phyloP scores from a whole-genome alignment of 2,888 invertebrate species.

The Arge pagana region DNA sequence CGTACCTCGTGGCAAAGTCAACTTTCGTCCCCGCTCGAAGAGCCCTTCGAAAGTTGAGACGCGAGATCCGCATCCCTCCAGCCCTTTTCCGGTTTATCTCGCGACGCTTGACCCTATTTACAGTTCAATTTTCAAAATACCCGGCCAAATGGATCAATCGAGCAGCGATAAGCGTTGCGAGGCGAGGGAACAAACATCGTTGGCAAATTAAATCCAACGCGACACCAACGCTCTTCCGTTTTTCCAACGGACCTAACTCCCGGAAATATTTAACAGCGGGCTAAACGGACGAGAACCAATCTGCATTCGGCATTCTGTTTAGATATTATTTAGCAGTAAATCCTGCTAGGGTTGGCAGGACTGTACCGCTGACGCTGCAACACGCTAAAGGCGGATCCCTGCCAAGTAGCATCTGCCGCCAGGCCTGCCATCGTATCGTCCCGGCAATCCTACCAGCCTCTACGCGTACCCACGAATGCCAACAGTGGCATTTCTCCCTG shows the following conservation, averaged over 20 bases:
- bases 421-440: conserved; percentile 8
- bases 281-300: conserved; percentile 19
- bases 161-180: too few species aligned
- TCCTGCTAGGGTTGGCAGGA: conserved; percentile 43
- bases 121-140: too few species aligned
- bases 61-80: too few species aligned
- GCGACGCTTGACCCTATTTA: too few species aligned
- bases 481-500: conserved; percentile 3
- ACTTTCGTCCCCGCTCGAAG: too few species aligned
- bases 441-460: conserved; percentile 17
- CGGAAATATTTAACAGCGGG: conserved; percentile 16
- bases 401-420: conserved; percentile 26
- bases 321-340: conserved; percentile 55
- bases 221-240: too few species aligned
- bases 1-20: too few species aligned
- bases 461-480: conserved; percentile 12
- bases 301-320: conserved; percentile 43
- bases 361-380: conserved; percentile 54
- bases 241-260: conserved; percentile 13
- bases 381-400: conserved; percentile 55
- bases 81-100: too few species aligned
- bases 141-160: too few species aligned
- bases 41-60: too few species aligned
- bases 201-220: too few species aligned
- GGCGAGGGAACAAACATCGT: too few species aligned